Base-by-base conservation (phyloP, 2,113 vertebrate species). In the Suricata suricatta region DNA sequence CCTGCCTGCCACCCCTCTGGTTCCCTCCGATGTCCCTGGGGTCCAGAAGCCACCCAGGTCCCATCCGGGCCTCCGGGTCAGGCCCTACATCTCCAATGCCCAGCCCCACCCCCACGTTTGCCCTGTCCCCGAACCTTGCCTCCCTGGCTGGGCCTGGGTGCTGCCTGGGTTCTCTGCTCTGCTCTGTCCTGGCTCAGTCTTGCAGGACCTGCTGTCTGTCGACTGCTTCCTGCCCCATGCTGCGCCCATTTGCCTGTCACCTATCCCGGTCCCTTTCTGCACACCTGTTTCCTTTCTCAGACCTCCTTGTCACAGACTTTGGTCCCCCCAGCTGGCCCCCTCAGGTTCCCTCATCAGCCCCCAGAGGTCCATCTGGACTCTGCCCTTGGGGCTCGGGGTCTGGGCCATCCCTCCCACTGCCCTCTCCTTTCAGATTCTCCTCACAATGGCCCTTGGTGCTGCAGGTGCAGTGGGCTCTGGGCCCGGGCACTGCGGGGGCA, bases 371-470 rank as follows among this genome's bases (percentile, higher is more conserved):
- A 9, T 13, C 4, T 33, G 10, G 72, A 76, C 31, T 21, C 77
- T 7, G 72, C 66, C 33, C n/a, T 29, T 7, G 69, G 71, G 72
- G 57, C 66, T 41, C 68, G 1, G 64, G 66, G 60, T 57, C 79
- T 60, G 47, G 77, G 72, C 76, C 9, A 1, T 11, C 66, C 93
- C 86, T 93, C 82, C 95, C 95, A 95, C 50, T 25, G 74, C 52
- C 90, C 95, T 98, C 90, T 98, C 63, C 97, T 97, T 98, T 63
- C 97, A 98, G 97, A 90, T 96, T 77, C 88, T 86, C 92, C 85
- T 88, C 96, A 98, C 97, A 68, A 98, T 98, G 98, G 97, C 84
- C 85, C 96, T 77, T 86, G 97, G 94, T 54, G 90, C 98, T 88
- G 77, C 96, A 82, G 96, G 96, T 3, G 19, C 10, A 3, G 88